Evolutionary conservation across 1,140 invertebrate species (phyloP), one percentile per base, ranked within the genome.

Genomic region (Papilio glaucus): DNA sequence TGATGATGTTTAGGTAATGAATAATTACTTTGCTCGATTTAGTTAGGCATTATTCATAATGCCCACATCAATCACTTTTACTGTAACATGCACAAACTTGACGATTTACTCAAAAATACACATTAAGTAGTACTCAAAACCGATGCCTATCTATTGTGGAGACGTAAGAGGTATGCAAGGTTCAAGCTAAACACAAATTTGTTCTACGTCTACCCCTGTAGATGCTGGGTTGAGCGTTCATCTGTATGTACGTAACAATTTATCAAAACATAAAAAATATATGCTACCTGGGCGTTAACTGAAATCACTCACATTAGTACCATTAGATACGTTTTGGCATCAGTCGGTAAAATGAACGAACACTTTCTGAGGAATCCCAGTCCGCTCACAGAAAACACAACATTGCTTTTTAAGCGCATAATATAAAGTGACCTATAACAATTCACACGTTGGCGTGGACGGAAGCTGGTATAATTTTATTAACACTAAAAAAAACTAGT

Each of bases 371-470:
- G 67, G 70, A 41, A 72, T 75, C 72, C 62, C 72, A 80, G 80
- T 76, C 79, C 81, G 73, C 77, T 78, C 80, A 74, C 70, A 74
- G 77, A 53, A 49, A 89, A 91, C 89, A 91, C 80, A 86, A 82
- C 73, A 87, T 86, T 87, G 89, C 89, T 91, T 85, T 91, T 90
- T 89, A 88, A 84, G 80, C 78, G 78, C 72, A 74, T 79, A 85
- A 86, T 87, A 88, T 85, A 85, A 86, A 89, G 83, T 87, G 79
- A 84, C 78, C 84, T 84, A 75, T 82, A 82, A 85, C 83, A 86
- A 89, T 91, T 91, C 84, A 89, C 89, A 89, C 84, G 79, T 88
- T 75, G 70, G 74, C 82, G 81, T 84, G 83, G 81, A 80, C 85
- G 86, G 85, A 89, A 86, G 84, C 87, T 72, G 78, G 67, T 80